Percentiles rank a stretch among this genome's conserved stretches.
phyloP scores from a whole-genome alignment of 2,797 vertebrate genomes.

The Fundulus diaphanus region DNA sequence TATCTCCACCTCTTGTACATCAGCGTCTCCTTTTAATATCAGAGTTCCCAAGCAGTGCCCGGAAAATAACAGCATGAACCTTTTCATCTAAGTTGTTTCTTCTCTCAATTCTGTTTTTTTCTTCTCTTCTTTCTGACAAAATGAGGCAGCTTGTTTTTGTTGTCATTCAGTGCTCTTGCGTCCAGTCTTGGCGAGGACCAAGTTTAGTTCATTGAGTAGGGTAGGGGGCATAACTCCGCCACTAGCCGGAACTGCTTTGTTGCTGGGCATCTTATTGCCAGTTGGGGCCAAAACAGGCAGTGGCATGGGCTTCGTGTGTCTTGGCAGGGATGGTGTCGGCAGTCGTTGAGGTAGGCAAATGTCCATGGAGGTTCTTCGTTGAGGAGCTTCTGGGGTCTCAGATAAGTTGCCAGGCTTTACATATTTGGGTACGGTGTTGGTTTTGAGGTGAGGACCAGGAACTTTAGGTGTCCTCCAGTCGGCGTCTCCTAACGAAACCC shows the following conservation, averaged over 20 bases:
- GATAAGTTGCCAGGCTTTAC: conserved; percentile 69
- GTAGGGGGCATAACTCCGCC: conserved; percentile 78
- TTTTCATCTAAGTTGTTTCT: conserved; percentile 3
- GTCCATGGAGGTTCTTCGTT: conserved; percentile 38
- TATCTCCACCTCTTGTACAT: conserved; percentile 32
- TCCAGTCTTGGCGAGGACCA: conserved; percentile 84
- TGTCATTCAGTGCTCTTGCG: conserved; percentile 73
- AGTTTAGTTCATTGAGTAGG: conserved; percentile 87
- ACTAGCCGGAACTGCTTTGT: conserved; percentile 28
- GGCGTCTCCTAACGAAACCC: conserved; percentile 35
- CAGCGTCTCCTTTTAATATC: conserved; percentile 24
- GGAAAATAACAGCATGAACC: conserved; percentile 13
- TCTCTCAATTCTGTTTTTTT: background rate
- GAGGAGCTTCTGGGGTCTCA: conserved; percentile 11
- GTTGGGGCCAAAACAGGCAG: conserved; percentile 13
- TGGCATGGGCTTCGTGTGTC: background rate
- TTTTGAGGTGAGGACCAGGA: conserved; percentile 64
- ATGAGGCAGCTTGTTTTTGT: conserved; percentile 5
- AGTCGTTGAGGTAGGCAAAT: background rate
- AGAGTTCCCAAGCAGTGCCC: conserved; percentile 22
- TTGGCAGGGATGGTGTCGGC: conserved; percentile 15
- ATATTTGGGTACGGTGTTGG: conserved; percentile 62
- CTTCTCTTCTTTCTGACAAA: conserved; percentile 4
- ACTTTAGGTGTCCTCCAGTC: conserved; percentile 33
- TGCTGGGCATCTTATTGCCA: conserved; percentile 15